A percentile compares a stretch with the other conserved stretches of the same genome.
phyloP scores from a whole-genome alignment of 2,113 vertebrate genomes.

The Leucoraja erinaceus region DNA sequence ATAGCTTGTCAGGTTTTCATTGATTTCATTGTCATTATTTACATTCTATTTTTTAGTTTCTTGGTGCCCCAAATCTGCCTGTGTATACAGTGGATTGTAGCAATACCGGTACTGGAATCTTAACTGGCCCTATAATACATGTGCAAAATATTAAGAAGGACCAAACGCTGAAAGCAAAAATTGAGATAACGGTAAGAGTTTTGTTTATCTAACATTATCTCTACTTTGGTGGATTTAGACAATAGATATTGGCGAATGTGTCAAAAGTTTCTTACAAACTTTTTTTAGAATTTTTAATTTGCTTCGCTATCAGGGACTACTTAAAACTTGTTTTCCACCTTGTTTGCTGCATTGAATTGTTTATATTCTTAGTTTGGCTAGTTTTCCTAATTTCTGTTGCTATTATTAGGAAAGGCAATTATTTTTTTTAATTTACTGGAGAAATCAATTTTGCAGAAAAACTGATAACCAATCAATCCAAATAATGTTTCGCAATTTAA shows the following conservation, averaged over 20 bases:
- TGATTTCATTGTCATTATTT: background rate
- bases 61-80: conserved; percentile 59
- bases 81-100: conserved; percentile 70
- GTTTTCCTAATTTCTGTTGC: background rate
- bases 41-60: conserved; percentile 56
- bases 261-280: background rate
- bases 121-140: conserved; percentile 66
- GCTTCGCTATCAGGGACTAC: background rate
- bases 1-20: background rate
- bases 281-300: background rate
- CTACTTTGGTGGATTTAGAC: background rate
- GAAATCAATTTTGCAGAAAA: background rate
- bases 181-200: conserved; percentile 75
- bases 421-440: background rate
- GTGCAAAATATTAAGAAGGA: conserved; percentile 69
- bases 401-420: background rate
- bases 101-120: conserved; percentile 66
- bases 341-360: background rate
- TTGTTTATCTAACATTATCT: background rate
- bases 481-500: background rate
- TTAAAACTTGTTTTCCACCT: background rate
- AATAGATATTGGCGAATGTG: background rate
- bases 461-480: background rate
- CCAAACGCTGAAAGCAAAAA: conserved; percentile 62
- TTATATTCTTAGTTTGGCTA: background rate